Percentiles rank a stretch among this genome's conserved stretches.
These are phyloP conservation scores for Colossoma macropomum DNA, from an alignment of 2,113 vertebrate genomes.

Conservation along the genomic window DNA sequence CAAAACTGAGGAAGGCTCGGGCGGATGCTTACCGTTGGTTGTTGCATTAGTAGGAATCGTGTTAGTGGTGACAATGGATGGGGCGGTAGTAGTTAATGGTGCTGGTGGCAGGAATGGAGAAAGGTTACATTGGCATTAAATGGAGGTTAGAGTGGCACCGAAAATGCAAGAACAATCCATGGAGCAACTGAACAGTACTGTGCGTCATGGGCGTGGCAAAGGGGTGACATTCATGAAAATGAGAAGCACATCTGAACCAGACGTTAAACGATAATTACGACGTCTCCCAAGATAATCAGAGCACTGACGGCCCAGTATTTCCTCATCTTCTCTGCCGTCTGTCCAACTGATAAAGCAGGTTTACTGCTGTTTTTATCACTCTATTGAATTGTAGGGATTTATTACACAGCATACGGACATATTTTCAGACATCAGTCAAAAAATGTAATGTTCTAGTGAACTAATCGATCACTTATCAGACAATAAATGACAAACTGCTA, in stretches of 20 bases:
- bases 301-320: neutral
- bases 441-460: no score
- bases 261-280: neutral
- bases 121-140: conserved; percentile 53
- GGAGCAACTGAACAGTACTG: conserved; percentile 19
- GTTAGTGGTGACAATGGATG: conserved; percentile 93
- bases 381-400: no score
- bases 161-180: conserved; percentile 36
- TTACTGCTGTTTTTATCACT: no score
- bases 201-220: neutral
- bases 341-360: neutral
- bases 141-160: conserved; percentile 33
- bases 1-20: conserved; percentile 29
- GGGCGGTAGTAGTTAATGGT: conserved; percentile 78
- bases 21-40: conserved; percentile 78
- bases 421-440: no score
- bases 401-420: no score
- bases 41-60: conserved; percentile 89
- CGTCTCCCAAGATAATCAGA: neutral
- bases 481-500: no score
- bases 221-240: neutral
- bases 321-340: neutral
- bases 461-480: no score
- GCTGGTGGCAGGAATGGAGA: conserved; percentile 65
- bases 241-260: conserved; percentile 3